Conservation (phyloP, 2,888 invertebrate genomes). For the Perizoma flavofasciatum region DNA sequence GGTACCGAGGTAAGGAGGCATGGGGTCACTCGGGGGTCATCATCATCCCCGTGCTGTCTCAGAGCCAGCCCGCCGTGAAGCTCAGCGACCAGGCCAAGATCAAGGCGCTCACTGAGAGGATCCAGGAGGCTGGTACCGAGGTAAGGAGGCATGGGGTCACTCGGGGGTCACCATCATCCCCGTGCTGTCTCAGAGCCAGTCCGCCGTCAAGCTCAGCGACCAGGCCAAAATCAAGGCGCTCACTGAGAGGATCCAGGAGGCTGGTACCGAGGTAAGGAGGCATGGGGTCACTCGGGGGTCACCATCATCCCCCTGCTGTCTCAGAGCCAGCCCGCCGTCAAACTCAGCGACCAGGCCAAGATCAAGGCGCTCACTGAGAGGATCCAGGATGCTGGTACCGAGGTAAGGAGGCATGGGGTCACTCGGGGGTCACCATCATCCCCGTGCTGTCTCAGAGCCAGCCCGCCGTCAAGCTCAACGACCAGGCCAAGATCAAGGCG, state of each 20-base stretch:
- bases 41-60: constrained; percentile 98
- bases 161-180: constrained; percentile 99
- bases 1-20: constrained; percentile 93
- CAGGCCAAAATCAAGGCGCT: constrained; percentile 91
- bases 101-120: constrained; percentile 94
- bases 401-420: constrained; percentile 91
- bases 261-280: constrained; percentile 94
- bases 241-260: constrained; percentile 98
- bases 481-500: constrained; percentile 90
- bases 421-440: constrained; percentile 99
- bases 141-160: constrained; percentile 91
- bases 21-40: constrained; percentile 99
- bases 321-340: constrained; percentile 93
- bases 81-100: constrained; percentile 90
- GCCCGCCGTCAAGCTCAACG: constrained; percentile 91
- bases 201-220: constrained; percentile 90
- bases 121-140: constrained; percentile 99
- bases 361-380: constrained; percentile 94
- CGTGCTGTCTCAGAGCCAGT: constrained; percentile 95
- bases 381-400: constrained; percentile 99
- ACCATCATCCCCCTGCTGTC: constrained; percentile 99
- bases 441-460: constrained; percentile 96
- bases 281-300: constrained; percentile 97
- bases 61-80: constrained; percentile 92
- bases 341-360: constrained; percentile 89